These are phyloP conservation scores for Sisor rabdophorus DNA, from an alignment of 2,113 vertebrate species.

Conservation along the genomic window DNA sequence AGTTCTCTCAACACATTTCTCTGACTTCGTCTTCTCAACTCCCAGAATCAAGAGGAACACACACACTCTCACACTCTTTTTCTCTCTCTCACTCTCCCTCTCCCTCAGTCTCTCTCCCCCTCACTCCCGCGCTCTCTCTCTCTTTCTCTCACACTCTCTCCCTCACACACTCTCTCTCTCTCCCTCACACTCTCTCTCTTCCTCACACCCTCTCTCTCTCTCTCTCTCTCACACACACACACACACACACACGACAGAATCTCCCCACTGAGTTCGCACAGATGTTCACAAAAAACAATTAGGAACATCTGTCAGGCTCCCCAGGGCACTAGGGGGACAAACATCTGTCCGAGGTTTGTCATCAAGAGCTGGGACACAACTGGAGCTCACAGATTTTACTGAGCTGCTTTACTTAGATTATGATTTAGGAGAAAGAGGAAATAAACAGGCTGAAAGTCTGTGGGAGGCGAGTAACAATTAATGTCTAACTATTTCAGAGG, in stretches of 20 bases:
- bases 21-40: neutral
- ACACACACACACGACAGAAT: constrained; percentile 14
- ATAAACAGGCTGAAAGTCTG: neutral
- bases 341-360: constrained; percentile 45
- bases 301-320: constrained; percentile 55
- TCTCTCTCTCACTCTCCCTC: too few species aligned
- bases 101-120: too few species aligned
- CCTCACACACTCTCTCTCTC: too few species aligned
- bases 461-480: neutral
- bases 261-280: constrained; percentile 37
- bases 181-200: too few species aligned
- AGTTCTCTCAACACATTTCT: neutral
- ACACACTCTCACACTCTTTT: too few species aligned
- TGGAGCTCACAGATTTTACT: constrained; percentile 29
- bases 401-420: constrained; percentile 3
- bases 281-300: constrained; percentile 46
- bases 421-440: neutral
- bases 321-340: constrained; percentile 43
- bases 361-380: constrained; percentile 32
- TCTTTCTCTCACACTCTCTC: too few species aligned
- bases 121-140: too few species aligned
- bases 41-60: neutral
- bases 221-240: constrained; percentile 39
- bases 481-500: too few species aligned
- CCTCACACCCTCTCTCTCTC: too few species aligned